Conservation (phyloP, 2,888 invertebrate species). For the Acleris literana region DNA sequence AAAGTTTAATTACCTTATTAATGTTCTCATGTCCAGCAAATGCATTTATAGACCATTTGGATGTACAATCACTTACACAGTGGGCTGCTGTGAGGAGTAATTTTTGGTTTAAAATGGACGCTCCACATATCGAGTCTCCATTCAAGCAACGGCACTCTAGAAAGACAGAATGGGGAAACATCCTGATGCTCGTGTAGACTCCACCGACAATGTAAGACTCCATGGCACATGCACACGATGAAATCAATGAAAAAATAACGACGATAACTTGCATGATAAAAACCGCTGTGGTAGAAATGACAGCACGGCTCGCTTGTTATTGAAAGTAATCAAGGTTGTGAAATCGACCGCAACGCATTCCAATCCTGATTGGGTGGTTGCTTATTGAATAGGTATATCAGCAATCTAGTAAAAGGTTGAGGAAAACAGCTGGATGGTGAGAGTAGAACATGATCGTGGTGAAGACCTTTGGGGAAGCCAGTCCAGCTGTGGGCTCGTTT, state of each 20-base stretch:
- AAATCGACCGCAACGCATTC: neutral
- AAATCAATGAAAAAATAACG: neutral
- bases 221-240: neutral
- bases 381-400: neutral
- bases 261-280: neutral
- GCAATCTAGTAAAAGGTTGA: neutral
- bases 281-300: neutral
- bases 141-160: neutral
- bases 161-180: conserved; percentile 24
- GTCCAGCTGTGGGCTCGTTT: too few relatives aligned
- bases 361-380: neutral
- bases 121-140: conserved; percentile 23
- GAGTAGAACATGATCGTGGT: too few relatives aligned
- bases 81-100: conserved; percentile 35
- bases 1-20: conserved; percentile 18
- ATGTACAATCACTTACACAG: conserved; percentile 22
- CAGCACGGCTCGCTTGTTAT: neutral
- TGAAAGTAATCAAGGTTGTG: neutral
- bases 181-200: neutral
- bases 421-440: too few relatives aligned
- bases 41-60: neutral
- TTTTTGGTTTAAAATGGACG: conserved; percentile 32
- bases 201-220: conserved; percentile 20
- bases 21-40: conserved; percentile 24
- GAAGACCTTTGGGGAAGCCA: too few relatives aligned